phyloP scores from a whole-genome alignment of 64 coral and sea anemone genomes.

The Anthopleura sola region DNA sequence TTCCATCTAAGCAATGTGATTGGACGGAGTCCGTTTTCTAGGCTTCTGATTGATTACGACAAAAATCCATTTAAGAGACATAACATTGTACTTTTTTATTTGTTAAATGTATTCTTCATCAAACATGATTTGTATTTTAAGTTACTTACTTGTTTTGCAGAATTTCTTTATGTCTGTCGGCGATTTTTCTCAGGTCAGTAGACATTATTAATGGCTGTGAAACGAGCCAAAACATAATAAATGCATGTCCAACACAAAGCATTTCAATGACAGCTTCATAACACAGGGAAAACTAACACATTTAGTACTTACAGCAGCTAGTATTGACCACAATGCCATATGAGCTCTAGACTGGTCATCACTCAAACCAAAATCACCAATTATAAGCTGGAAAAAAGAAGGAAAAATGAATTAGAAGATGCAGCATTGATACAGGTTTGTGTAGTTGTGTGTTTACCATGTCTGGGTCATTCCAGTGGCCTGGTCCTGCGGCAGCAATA shows the following conservation, averaged over 20 bases:
- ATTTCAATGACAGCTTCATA: too few relatives aligned
- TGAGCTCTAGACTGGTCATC: slow-evolving; percentile 85
- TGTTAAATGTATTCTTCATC: too few relatives aligned
- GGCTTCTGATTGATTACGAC: too few relatives aligned
- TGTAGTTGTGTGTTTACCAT: slow-evolving; percentile 38
- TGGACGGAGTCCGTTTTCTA: too few relatives aligned
- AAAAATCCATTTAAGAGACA: too few relatives aligned
- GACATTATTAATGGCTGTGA: slow-evolving; percentile 86
- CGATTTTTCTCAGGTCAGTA: slow-evolving; percentile 77
- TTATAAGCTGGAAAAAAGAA: slow-evolving; percentile 48
- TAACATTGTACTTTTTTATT: too few relatives aligned
- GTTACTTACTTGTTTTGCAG: slow-evolving; percentile 70
- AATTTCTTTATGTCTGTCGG: slow-evolving; percentile 56
- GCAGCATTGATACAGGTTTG: not conserved
- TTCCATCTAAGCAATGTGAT: too few relatives aligned
- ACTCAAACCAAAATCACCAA: slow-evolving; percentile 90
- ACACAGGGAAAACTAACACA: not conserved
- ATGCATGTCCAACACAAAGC: too few relatives aligned
- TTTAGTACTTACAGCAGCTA: slow-evolving; percentile 68
- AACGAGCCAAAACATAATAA: not conserved
- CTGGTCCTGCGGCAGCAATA: slow-evolving; percentile 65
- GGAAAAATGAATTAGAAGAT: not conserved
- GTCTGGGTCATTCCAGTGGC: slow-evolving; percentile 90
- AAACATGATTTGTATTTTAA: too few relatives aligned
- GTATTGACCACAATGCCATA: slow-evolving; percentile 84